Percentiles rank a stretch among this genome's conserved stretches.
Evolutionary conservation across 2,113 vertebrate genomes (phyloP).

Genomic region (Plestiodon gilberti): DNA sequence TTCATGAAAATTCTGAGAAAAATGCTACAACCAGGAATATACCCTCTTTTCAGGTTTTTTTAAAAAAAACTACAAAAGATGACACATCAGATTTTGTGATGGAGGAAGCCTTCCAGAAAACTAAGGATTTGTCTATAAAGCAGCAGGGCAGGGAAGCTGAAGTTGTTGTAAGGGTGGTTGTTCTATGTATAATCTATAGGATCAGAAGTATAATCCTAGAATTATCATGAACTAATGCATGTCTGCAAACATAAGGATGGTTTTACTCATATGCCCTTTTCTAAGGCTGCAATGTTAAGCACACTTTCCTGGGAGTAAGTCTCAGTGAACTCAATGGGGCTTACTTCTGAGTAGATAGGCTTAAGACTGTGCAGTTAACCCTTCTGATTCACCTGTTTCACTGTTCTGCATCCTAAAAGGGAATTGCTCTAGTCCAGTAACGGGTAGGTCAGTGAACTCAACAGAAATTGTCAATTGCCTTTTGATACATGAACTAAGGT

Average conservation of each 20-base stretch:
- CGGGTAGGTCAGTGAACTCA: too few species aligned
- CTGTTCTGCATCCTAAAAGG: too few species aligned
- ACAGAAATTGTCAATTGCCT: not conserved
- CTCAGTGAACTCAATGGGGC: too few species aligned
- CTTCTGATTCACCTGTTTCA: too few species aligned
- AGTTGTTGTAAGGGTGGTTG: not conserved
- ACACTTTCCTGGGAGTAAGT: too few species aligned
- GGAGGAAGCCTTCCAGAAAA: not conserved
- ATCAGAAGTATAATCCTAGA: not conserved
- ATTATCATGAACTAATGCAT: not conserved
- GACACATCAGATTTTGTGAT: not conserved
- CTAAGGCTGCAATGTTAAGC: too few species aligned
- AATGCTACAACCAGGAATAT: not conserved
- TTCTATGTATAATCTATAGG: not conserved
- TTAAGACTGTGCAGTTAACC: too few species aligned
- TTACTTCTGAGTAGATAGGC: too few species aligned
- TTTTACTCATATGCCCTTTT: not conserved
- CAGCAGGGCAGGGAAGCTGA: not conserved
- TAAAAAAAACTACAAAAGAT: not conserved
- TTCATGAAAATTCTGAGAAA: conserved; percentile 14
- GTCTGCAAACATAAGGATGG: not conserved
- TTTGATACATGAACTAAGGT: not conserved
- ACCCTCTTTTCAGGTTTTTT: not conserved
- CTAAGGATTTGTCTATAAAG: not conserved
- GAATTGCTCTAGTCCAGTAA: too few species aligned